A percentile compares a stretch with the other conserved stretches of the same genome.
Evolutionary conservation across 2,797 vertebrate species (phyloP).

Genomic region (Stomatorhinus walkeri): DNA sequence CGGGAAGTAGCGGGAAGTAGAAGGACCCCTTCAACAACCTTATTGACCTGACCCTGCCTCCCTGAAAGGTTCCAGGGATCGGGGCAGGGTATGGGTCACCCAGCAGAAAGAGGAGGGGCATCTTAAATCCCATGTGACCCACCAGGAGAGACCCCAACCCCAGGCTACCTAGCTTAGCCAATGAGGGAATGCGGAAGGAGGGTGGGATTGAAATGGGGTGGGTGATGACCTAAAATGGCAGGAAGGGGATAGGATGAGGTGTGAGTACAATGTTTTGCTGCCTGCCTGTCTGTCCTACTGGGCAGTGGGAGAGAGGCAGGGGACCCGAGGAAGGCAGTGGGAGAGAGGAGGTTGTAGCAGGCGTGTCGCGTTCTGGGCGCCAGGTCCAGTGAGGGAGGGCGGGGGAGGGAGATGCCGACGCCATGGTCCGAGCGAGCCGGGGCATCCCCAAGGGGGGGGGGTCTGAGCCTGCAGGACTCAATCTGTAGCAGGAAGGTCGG

Average conservation of each 20-base stretch:
- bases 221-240: neutral
- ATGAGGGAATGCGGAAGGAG: slow-evolving; percentile 17
- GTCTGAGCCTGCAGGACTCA: slow-evolving; percentile 84
- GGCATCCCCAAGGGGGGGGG: slow-evolving; percentile 82
- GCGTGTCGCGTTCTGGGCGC: slow-evolving; percentile 50
- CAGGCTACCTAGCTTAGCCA: neutral
- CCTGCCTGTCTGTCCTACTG: slow-evolving; percentile 34
- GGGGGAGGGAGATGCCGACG: slow-evolving; percentile 69
- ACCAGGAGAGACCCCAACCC: neutral
- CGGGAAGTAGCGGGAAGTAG: neutral
- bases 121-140: neutral
- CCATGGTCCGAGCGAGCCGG: slow-evolving; percentile 81
- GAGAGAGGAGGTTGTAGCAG: slow-evolving; percentile 49
- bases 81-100: neutral
- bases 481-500: slow-evolving; percentile 80
- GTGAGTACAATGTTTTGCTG: slow-evolving; percentile 18
- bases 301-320: slow-evolving; percentile 39
- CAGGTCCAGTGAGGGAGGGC: slow-evolving; percentile 50
- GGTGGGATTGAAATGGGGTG: slow-evolving; percentile 11
- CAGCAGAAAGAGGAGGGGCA: neutral
- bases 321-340: slow-evolving; percentile 42
- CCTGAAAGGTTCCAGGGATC: neutral
- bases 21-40: neutral
- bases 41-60: neutral
- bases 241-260: slow-evolving; percentile 30